These are phyloP conservation scores for Aurelia aurita DNA, from an alignment of 30 jellyfish, hydroid and myxozoan genomes.

Conservation along the genomic window DNA sequence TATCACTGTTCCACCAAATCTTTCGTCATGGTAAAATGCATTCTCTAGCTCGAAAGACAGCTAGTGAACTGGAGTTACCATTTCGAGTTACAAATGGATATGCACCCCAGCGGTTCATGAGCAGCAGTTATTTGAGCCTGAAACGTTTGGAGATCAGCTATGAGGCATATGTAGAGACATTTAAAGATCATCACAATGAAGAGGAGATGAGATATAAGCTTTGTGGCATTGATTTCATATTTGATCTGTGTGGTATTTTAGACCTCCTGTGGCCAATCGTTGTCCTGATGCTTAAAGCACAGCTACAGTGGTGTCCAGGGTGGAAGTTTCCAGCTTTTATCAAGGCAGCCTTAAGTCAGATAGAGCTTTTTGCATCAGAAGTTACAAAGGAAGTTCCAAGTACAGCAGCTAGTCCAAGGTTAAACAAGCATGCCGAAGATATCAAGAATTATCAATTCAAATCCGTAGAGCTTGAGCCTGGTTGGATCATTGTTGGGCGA, in stretches of 20 bases:
- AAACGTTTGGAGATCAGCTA: slow-evolving; percentile 5
- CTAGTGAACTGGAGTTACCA: slow-evolving; percentile 43
- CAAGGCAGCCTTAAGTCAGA: slow-evolving; percentile 21
- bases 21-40: slow-evolving; percentile 46
- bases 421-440: background rate
- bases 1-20: slow-evolving; percentile 8
- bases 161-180: slow-evolving; percentile 54
- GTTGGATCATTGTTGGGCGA: slow-evolving; percentile 40
- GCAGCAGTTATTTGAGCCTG: slow-evolving; percentile 16
- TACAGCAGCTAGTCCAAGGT: slow-evolving; percentile 28
- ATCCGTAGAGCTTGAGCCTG: background rate
- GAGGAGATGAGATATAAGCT: slow-evolving; percentile 47
- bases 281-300: slow-evolving; percentile 33
- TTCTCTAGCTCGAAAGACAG: slow-evolving; percentile 14
- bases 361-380: slow-evolving; percentile 8
- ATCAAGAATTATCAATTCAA: too few species aligned
- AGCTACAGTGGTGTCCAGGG: slow-evolving; percentile 57
- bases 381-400: slow-evolving; percentile 26
- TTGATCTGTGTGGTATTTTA: slow-evolving; percentile 33
- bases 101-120: slow-evolving; percentile 34
- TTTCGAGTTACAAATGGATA: slow-evolving; percentile 13
- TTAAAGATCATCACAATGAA: slow-evolving; percentile 52
- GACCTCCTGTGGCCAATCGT: slow-evolving; percentile 52
- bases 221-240: slow-evolving; percentile 43
- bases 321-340: slow-evolving; percentile 40